Evolutionary conservation across 2,888 invertebrate genomes (phyloP), one percentile per base, ranked within the genome.

Genomic region (Standfussiana lucernea): DNA sequence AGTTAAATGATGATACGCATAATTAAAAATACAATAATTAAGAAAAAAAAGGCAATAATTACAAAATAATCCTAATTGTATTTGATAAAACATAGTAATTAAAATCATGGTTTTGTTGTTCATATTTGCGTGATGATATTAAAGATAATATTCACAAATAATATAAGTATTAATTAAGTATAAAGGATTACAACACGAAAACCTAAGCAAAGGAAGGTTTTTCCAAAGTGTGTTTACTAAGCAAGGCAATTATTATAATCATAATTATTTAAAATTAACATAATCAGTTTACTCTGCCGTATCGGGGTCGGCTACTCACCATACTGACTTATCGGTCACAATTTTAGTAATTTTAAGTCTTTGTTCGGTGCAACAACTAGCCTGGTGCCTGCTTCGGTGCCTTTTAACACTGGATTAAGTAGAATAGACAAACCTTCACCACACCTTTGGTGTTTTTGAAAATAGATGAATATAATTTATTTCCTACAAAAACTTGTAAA

Each of bases 191-290:
- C 32, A 32, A 61, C n/a, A 21, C 21, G 7, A 35, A 37, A 35
- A 7, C 7, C 11, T 32, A 56, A 5, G 10, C n/a, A 50, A 72
- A 50, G 7, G 10, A 47, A 47, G 28, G 35, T 21, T 59, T 15
- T 32, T 32, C 2, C 32, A 50, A 18, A n/a, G 6, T 59, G 18
- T 45, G 42, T 18, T 59, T n/a, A 21, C 21, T 62, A n/a, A 47
- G 7, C 32, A 42, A 35, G 28, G 35, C 18, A 66, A 78, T 78
- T 72, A 65, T 47, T 37, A 50, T 42, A 78, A 53, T 53, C 35
- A 28, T 18, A n/a, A n/a, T n/a, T n/a, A 8, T 45, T 32, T 28
- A 8, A 42, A 50, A 53, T 42, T 53, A 75, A 65, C 18, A 18
- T 32, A 45, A 65, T 76, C 37, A 18, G 45, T 45, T 75, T 40